A percentile compares a stretch with the other conserved stretches of the same genome.
Evolutionary conservation across 2,888 invertebrate genomes (phyloP).

Genomic region (Corythucha ciliata): DNA sequence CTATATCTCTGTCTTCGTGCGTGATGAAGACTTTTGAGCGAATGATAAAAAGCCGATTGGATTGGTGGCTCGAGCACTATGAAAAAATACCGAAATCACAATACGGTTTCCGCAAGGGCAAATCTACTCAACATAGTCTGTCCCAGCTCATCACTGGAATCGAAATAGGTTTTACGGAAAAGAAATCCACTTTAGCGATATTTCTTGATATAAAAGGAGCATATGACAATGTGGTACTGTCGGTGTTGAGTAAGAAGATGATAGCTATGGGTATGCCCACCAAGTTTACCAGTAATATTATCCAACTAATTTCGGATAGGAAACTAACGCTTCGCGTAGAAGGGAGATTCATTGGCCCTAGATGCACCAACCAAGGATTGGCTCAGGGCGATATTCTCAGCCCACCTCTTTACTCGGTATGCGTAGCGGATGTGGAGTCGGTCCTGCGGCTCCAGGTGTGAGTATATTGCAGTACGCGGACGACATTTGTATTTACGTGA

Average conservation of each 20-base stretch:
- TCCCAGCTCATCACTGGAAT: background rate
- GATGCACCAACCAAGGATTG: background rate
- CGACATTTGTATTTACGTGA: slow-evolving; percentile 4
- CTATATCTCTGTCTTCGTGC: background rate
- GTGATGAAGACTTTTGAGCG: slow-evolving; percentile 8
- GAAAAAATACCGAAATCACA: slow-evolving; percentile 3
- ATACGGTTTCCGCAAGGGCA: background rate
- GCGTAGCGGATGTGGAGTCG: background rate
- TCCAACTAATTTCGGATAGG: background rate
- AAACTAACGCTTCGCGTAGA: background rate
- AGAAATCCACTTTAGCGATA: background rate
- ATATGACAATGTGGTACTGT: background rate
- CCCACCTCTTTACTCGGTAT: background rate
- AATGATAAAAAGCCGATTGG: slow-evolving; percentile 2
- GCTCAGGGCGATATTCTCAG: slow-evolving; percentile 4
- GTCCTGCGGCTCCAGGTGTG: background rate
- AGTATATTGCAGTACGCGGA: background rate
- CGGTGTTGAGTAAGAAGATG: too few relatives aligned
- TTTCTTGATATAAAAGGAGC: slow-evolving; percentile 3
- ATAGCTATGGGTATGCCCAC: background rate
- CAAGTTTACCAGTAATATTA: background rate
- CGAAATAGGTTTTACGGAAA: background rate
- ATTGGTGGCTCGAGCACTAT: slow-evolving; percentile 10
- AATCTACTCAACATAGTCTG: background rate
- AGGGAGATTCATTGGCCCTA: background rate